phyloP scores from a whole-genome alignment of 2,888 invertebrate species.

The Labia minor region DNA sequence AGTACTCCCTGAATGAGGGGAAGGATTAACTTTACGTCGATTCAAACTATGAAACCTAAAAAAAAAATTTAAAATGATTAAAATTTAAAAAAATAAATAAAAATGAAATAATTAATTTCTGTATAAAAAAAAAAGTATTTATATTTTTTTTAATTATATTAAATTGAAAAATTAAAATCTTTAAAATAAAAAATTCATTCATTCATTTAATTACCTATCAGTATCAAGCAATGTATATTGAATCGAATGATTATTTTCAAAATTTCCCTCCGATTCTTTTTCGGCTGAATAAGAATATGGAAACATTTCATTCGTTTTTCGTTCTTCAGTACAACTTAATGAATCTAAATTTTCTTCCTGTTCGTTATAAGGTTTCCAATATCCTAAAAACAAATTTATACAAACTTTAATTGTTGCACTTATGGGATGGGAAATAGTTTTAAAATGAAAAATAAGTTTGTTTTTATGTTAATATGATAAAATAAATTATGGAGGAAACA shows the following conservation, averaged over 20 bases:
- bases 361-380: neutral
- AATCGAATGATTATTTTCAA: neutral
- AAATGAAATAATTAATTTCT: neutral
- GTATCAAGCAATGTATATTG: slow-evolving; percentile 20
- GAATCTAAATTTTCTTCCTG: neutral
- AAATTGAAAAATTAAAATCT: neutral
- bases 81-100: slow-evolving; percentile 14
- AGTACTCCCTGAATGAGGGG: slow-evolving; percentile 23
- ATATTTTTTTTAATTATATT: too few species aligned
- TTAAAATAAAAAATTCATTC: slow-evolving; percentile 14
- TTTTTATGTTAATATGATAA: too few species aligned
- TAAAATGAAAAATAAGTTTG: too few species aligned
- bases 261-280: neutral
- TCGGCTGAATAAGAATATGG: neutral
- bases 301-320: neutral
- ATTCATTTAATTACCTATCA: slow-evolving; percentile 34
- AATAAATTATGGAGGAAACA: too few species aligned
- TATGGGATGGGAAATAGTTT: too few species aligned
- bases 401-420: too few species aligned
- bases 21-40: slow-evolving; percentile 34
- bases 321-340: neutral
- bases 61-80: slow-evolving; percentile 15
- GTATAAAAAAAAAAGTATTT: slow-evolving; percentile 16
- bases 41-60: slow-evolving; percentile 49
- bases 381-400: neutral